Evolutionary conservation across 2,797 vertebrate genomes (phyloP).

Genomic region (Pampus argenteus): DNA sequence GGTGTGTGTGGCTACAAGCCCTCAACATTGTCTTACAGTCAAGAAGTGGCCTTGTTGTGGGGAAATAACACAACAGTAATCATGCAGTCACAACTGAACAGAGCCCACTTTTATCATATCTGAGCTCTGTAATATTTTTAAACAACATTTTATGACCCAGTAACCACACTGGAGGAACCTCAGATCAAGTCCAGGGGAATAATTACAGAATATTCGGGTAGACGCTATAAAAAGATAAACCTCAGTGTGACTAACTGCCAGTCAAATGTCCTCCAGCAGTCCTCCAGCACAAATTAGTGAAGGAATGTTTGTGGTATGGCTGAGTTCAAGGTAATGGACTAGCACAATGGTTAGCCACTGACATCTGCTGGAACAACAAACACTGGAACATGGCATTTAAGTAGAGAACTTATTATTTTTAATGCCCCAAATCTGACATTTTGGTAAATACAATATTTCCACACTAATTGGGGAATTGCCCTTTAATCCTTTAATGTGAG

Average conservation of each 20-base stretch:
- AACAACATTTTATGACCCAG: background rate
- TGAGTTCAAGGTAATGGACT: background rate
- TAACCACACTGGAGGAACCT: background rate
- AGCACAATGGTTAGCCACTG: background rate
- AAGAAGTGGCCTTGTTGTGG: background rate
- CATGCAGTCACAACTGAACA: background rate
- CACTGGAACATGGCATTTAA: background rate
- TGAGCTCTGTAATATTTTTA: background rate
- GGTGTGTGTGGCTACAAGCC: too few relatives aligned
- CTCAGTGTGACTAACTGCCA: background rate
- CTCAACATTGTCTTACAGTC: background rate
- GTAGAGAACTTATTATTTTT: background rate
- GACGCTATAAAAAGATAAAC: background rate
- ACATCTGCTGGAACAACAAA: background rate
- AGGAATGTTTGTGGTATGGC: background rate
- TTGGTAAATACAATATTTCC: background rate
- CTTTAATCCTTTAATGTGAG: background rate
- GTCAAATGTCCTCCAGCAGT: background rate
- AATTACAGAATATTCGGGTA: background rate
- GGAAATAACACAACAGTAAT: background rate
- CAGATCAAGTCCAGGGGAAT: background rate
- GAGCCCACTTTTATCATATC: background rate
- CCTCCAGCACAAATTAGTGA: background rate
- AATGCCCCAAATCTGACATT: background rate
- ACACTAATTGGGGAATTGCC: background rate